Evolutionary conservation across 1,140 invertebrate genomes (phyloP), one percentile per base, ranked within the genome.

Genomic region (Papilio polyxenes): DNA sequence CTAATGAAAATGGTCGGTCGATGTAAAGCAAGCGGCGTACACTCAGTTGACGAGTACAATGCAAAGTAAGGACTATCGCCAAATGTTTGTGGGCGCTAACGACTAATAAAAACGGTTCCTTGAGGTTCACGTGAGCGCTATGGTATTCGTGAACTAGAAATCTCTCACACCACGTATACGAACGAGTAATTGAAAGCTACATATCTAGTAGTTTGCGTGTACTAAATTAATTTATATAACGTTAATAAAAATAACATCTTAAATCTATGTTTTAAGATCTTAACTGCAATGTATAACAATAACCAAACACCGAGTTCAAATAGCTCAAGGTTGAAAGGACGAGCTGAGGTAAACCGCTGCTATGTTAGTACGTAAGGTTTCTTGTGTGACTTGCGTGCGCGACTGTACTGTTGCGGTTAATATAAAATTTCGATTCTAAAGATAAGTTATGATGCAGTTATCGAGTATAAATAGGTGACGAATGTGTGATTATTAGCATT

Each of bases 311-410:
- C 8, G n/a, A 44, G 37, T 75, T 13, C 11, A 31, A 65, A 65
- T 74, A 40, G 4, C 44, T 15, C 75, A 53, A 76, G 75, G 75
- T 76, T 76, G 9, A 53, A 76, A 76, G 75, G 49, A 76, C 75
- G 75, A 20, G 7, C 72, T 48, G 37, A 75, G 72, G 72, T 48
- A 48, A 75, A 75, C 72, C 65, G 31, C 65, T 37, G 11, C 23
- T 31, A 31, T 31, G 23, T 31, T 31, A 31, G 65, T 69, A 13
- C 31, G 13, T 69, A 20, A 62, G n/a, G 5, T 69, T 69, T 49
- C 31, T 53, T 9, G 7, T n/a, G 48, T 76, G 75, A 76, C 75
- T 76, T 76, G 75, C 75, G 75, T 76, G 75, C 75, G 75, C 75
- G 75, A 31, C 75, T 51, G 49, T 76, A 76, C 75, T 37, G 17